These are phyloP conservation scores for Jordanella pulchra DNA, from an alignment of 2,797 vertebrate genomes.

Conservation along the genomic window DNA sequence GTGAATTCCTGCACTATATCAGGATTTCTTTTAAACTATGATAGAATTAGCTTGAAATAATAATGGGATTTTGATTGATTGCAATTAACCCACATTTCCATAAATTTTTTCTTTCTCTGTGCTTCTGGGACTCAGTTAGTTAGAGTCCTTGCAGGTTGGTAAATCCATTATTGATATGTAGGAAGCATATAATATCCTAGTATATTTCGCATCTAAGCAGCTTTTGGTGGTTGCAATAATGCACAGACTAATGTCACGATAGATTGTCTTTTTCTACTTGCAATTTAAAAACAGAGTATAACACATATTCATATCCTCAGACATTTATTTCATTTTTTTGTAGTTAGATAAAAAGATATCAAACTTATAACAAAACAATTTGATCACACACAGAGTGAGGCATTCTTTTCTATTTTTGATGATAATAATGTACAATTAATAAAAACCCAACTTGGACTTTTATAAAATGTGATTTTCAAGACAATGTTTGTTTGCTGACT, in stretches of 20 bases:
- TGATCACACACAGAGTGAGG: too few species aligned
- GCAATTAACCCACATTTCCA: neutral
- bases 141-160: neutral
- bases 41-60: neutral
- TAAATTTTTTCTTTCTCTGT: neutral
- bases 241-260: neutral
- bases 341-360: too few species aligned
- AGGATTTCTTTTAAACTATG: neutral
- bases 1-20: neutral
- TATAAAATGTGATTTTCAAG: too few species aligned
- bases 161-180: neutral
- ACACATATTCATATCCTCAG: too few species aligned
- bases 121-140: too few species aligned
- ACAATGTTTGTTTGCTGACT: too few species aligned
- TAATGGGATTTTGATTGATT: neutral
- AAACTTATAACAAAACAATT: too few species aligned
- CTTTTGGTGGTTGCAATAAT: neutral
- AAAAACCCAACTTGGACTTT: too few species aligned
- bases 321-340: too few species aligned
- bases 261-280: neutral
- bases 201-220: neutral
- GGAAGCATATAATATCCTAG: neutral
- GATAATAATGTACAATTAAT: too few species aligned
- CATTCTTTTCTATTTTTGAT: too few species aligned
- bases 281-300: neutral